These are phyloP conservation scores for Drosophila lutescens DNA, from an alignment of 2,888 invertebrate genomes.

Conservation along the genomic window DNA sequence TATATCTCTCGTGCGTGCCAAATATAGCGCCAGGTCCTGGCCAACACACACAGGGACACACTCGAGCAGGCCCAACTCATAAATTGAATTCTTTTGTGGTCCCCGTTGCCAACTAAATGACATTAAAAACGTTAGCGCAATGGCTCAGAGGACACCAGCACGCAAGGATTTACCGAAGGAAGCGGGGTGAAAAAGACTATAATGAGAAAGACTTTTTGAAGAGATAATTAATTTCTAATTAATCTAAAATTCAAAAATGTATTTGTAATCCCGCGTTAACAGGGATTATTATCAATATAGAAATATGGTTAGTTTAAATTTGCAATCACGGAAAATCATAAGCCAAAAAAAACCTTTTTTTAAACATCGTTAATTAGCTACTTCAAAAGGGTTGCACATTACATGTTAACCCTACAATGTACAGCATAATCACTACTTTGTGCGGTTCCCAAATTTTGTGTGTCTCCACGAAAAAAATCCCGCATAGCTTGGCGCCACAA, in stretches of 20 bases:
- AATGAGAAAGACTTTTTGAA: no score
- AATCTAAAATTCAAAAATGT: no score
- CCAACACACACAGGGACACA: constrained; percentile 19
- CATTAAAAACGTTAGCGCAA: constrained; percentile 47
- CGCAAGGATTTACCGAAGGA: constrained; percentile 15
- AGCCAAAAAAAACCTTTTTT: background rate
- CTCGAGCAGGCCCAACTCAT: constrained; percentile 27
- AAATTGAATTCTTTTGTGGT: constrained; percentile 55
- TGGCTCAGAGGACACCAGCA: constrained; percentile 36
- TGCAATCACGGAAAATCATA: no score
- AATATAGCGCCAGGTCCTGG: constrained; percentile 69
- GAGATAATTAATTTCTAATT: background rate
- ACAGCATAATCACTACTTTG: background rate
- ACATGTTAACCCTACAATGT: background rate
- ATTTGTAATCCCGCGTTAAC: background rate
- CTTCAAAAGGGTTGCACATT: background rate
- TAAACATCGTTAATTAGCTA: background rate
- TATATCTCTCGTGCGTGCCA: constrained; percentile 56
- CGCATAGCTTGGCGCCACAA: constrained; percentile 31
- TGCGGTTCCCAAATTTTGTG: constrained; percentile 2
- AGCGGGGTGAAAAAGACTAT: background rate
- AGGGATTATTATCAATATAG: background rate
- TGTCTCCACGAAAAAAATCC: constrained; percentile 10
- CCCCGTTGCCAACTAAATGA: constrained; percentile 55
- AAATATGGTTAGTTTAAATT: background rate